A percentile compares a stretch with the other conserved stretches of the same genome.
Evolutionary conservation across 2,888 invertebrate species (phyloP).

Genomic region (Rugalucina vietnamica): DNA sequence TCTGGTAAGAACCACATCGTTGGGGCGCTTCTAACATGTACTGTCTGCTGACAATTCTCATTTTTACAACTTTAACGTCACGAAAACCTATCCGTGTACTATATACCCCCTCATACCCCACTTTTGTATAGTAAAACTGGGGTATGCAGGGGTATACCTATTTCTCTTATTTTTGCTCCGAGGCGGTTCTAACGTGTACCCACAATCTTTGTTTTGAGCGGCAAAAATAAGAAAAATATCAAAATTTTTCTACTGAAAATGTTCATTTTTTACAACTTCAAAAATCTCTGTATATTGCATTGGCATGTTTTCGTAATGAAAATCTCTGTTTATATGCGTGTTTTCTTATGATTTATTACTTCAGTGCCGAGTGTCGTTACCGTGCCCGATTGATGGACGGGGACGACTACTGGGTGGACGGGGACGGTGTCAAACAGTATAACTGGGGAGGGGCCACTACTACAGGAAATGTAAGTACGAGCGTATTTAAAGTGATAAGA

Average conservation of each 20-base stretch:
- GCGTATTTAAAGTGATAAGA: no score
- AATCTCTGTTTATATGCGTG: no score
- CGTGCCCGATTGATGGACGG: constrained; percentile 55
- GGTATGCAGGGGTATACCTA: neutral
- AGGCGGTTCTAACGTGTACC: no score
- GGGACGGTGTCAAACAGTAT: constrained; percentile 45
- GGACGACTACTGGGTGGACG: constrained; percentile 63
- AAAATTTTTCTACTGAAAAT: no score
- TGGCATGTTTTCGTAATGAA: no score
- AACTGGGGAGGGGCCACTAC: constrained; percentile 65
- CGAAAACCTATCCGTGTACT: neutral
- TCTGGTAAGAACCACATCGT: neutral
- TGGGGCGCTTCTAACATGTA: neutral
- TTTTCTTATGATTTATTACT: no score
- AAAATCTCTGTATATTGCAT: no score
- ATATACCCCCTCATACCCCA: neutral
- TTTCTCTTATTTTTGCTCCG: no score
- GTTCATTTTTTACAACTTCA: no score
- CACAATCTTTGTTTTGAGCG: no score
- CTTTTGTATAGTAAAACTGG: neutral
- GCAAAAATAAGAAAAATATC: no score
- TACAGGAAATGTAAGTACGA: constrained; percentile 30
- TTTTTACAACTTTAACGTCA: neutral
- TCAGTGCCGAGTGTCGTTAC: constrained; percentile 55
- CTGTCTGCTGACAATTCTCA: neutral